A percentile compares a stretch with the other conserved stretches of the same genome.
Conservation (phyloP, 2,888 invertebrate species). For the Drepanosiphum platanoidis region DNA sequence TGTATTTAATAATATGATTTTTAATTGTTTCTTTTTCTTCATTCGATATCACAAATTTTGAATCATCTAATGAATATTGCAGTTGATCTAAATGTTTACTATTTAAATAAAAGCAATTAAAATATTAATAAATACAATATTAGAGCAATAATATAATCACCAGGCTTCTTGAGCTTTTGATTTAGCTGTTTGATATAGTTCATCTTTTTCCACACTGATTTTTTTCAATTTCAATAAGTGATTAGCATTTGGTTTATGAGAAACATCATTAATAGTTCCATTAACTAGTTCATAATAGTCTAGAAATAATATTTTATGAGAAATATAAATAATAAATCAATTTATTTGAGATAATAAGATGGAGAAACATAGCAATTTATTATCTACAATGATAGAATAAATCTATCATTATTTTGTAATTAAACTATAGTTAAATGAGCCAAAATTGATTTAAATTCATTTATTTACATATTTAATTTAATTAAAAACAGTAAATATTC, state of each 20-base stretch:
- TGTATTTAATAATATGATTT: constrained; percentile 11
- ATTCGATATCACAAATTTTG: neutral
- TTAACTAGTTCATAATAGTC: constrained; percentile 56
- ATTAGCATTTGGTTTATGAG: constrained; percentile 66
- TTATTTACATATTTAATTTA: no score
- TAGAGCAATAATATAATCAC: constrained; percentile 63
- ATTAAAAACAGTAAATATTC: no score
- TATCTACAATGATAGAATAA: no score
- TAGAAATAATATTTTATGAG: constrained; percentile 26
- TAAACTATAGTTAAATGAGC: neutral
- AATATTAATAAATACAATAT: neutral
- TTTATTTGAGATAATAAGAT: neutral
- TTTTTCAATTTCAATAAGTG: constrained; percentile 72
- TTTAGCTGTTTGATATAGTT: constrained; percentile 71
- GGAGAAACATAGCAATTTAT: neutral
- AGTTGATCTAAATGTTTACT: constrained; percentile 48
- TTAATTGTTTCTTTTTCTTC: constrained; percentile 25
- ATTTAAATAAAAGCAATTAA: neutral
- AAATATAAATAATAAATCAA: neutral
- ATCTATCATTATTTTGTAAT: neutral
- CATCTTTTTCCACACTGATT: constrained; percentile 72
- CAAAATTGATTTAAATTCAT: neutral
- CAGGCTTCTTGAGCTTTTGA: constrained; percentile 72
- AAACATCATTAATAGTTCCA: constrained; percentile 24
- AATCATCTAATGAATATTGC: constrained; percentile 11